A percentile compares a stretch with the other conserved stretches of the same genome.
phyloP scores from a whole-genome alignment of 2,797 vertebrate species.

The Trachops cirrhosus region DNA sequence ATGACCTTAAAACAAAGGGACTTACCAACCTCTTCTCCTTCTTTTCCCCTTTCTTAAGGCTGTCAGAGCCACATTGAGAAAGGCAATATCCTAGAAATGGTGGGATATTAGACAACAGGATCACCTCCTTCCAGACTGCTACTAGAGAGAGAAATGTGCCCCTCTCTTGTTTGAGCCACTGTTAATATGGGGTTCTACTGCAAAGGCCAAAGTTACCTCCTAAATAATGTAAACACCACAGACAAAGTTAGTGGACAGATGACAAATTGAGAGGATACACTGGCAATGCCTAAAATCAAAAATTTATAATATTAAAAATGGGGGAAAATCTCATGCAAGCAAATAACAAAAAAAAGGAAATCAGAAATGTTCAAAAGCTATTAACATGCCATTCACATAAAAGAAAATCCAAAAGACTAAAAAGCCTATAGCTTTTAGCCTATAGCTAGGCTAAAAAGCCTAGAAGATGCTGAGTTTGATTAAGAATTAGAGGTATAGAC shows the following conservation, averaged over 20 bases:
- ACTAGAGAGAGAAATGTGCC: background rate
- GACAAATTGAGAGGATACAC: background rate
- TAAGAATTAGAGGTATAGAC: background rate
- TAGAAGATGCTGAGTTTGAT: background rate
- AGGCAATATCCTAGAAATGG: background rate
- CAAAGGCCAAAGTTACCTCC: background rate
- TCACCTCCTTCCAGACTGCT: background rate
- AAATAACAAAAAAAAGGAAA: conserved; percentile 24
- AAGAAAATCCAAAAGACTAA: background rate
- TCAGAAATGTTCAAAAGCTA: background rate
- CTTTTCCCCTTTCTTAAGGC: background rate
- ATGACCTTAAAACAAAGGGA: background rate
- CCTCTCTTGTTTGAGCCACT: background rate
- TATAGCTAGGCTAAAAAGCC: too few species aligned
- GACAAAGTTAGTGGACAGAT: background rate
- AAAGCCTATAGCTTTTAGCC: background rate
- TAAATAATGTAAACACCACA: background rate
- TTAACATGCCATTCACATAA: background rate
- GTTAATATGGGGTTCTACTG: background rate
- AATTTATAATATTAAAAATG: background rate
- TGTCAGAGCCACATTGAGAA: background rate
- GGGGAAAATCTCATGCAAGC: background rate
- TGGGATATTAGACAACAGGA: background rate
- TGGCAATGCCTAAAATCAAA: background rate
- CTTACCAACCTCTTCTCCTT: background rate